Base-by-base conservation (phyloP, 2,113 vertebrate genomes). In the Colossoma macropomum region DNA sequence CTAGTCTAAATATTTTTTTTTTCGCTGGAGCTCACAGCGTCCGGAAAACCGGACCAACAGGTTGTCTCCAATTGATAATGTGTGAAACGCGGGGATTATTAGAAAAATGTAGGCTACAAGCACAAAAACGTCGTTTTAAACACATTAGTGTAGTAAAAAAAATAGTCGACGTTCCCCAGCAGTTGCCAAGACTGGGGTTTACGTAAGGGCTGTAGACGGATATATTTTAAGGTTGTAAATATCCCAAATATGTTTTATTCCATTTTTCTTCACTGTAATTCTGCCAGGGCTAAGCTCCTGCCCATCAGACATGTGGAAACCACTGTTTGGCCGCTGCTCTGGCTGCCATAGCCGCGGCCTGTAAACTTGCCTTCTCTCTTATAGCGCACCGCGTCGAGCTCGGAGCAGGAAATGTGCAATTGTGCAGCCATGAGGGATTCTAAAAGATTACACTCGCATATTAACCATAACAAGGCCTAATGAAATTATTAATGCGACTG, bases 401-500 rank as follows among this genome's bases (percentile, higher is more conserved):
- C 70, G 45, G 66, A 65, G 34, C 50, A 32, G 72, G n/a, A 82
- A 75, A 68, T 8, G 6, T 68, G 27, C 34, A 62, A 8, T 27
- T 48, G 32, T 79, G 15, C 59, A 77, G 38, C 73, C 56, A 77
- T 34, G 38, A 34, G 34, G 16, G 8, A 3, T 80, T 38, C 34
- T 38, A 28, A 38, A 79, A 74, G 38, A 79, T 41, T 28, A 41
- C 27, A 73, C 12, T 32, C 34, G 45, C 41, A 63, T 68, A 65
- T 79, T 84, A 84, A 75, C 56, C 9, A 52, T 65, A 74, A 73
- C 38, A n/a, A 21, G n/a, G 60, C 48, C 62, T 68, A 79, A 52
- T 75, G 23, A 83, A 82, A 80, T 62, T 34, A 79, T 80, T 56
- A 83, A 86, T 80, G n/a, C n/a, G 69, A 17, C 27, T 69, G 74